These are phyloP conservation scores for Mormyrus lacerda DNA, from an alignment of 2,113 vertebrate genomes.

Conservation along the genomic window DNA sequence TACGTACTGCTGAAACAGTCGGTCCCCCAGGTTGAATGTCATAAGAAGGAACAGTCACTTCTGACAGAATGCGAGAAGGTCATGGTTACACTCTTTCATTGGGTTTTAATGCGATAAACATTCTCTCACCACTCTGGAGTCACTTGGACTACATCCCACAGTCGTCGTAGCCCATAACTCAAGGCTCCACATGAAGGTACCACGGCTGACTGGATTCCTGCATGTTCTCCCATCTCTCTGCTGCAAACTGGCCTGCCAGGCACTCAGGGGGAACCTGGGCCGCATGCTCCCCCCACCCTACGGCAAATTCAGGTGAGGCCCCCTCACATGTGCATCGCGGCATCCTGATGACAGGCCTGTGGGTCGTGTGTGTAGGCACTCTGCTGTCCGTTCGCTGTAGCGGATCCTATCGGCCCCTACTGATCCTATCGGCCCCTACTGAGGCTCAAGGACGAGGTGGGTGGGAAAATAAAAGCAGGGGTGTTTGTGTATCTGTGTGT, in stretches of 20 bases:
- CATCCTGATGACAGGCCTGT: background rate
- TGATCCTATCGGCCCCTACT: background rate
- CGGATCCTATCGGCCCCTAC: too few relatives aligned
- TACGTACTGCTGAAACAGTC: background rate
- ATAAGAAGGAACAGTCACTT: background rate
- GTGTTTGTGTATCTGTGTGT: background rate
- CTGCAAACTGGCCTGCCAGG: background rate
- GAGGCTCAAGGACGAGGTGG: background rate
- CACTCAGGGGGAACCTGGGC: background rate
- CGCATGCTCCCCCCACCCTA: background rate
- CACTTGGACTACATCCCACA: background rate
- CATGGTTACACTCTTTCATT: background rate
- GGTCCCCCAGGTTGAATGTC: background rate
- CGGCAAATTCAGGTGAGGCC: background rate
- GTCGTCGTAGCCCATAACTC: background rate
- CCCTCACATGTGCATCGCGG: background rate
- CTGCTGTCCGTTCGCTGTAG: background rate
- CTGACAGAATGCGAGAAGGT: background rate
- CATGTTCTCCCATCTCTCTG: background rate
- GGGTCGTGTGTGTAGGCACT: background rate
- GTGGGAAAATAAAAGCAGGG: background rate
- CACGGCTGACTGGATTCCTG: background rate
- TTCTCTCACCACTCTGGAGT: background rate
- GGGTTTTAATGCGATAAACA: background rate
- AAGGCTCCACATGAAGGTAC: background rate